Evolutionary conservation across 2,113 vertebrate species (phyloP).

Genomic region (Coptodon rendalli): DNA sequence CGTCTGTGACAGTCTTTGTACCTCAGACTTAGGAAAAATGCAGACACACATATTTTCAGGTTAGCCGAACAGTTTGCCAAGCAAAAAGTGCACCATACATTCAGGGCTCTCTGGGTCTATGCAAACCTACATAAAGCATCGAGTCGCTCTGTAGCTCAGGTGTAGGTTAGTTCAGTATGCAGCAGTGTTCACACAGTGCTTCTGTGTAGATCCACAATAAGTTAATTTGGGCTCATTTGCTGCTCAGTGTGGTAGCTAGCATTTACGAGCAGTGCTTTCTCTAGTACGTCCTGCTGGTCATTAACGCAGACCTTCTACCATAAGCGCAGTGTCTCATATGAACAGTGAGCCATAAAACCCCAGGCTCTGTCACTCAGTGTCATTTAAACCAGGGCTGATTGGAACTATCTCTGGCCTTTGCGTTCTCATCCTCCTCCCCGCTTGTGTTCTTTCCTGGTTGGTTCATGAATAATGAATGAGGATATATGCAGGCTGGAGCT

Average conservation of each 20-base stretch:
- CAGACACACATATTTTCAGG: neutral
- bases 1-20: neutral
- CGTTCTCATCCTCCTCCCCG: slow-evolving; percentile 70
- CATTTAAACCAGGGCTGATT: slow-evolving; percentile 97
- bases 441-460: slow-evolving; percentile 74
- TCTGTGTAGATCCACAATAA: neutral
- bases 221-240: slow-evolving; percentile 29
- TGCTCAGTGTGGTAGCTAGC: slow-evolving; percentile 42
- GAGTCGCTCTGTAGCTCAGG: neutral
- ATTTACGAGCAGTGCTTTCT: slow-evolving; percentile 75
- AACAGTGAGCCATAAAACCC: slow-evolving; percentile 76
- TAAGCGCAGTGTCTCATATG: slow-evolving; percentile 71
- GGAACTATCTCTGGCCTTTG: slow-evolving; percentile 87
- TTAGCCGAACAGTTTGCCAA: neutral
- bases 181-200: neutral
- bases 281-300: slow-evolving; percentile 87
- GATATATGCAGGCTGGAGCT: slow-evolving; percentile 78
- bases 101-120: neutral
- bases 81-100: neutral
- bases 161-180: neutral
- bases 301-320: slow-evolving; percentile 92
- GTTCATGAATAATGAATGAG: slow-evolving; percentile 98
- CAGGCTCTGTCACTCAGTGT: slow-evolving; percentile 94
- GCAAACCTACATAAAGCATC: neutral
- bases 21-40: neutral